Conservation (phyloP, 2,797 vertebrate species). For the Amblyopsis hoosieri region DNA sequence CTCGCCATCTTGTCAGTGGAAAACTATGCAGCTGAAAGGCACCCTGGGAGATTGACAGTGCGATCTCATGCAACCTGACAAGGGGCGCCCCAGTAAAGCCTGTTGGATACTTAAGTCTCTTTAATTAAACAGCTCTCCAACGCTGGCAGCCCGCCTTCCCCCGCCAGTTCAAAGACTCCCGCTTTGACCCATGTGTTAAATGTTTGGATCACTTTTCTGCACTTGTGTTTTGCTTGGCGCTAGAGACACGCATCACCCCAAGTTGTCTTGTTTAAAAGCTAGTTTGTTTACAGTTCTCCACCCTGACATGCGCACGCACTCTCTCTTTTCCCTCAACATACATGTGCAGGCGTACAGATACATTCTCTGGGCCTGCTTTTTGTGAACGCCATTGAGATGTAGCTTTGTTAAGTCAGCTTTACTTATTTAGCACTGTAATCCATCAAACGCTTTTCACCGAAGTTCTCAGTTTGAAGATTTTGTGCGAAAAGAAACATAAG, state of each 20-base stretch:
- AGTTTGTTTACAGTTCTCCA: conserved; percentile 81
- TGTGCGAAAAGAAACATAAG: too few species aligned
- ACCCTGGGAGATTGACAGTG: conserved; percentile 70
- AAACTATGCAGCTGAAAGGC: conserved; percentile 71
- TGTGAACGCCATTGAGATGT: conserved; percentile 39
- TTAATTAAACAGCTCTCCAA: conserved; percentile 81
- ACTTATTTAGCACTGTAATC: too few species aligned
- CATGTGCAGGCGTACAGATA: too few species aligned
- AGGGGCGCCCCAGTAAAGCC: conserved; percentile 66
- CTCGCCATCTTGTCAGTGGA: conserved; percentile 54
- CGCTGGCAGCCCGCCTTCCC: conserved; percentile 52
- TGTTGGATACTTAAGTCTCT: conserved; percentile 76
- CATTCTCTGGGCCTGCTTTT: conserved; percentile 25
- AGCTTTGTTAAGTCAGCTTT: conserved; percentile 9
- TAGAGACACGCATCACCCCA: conserved; percentile 63
- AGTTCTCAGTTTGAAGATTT: too few species aligned
- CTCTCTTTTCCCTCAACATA: too few species aligned
- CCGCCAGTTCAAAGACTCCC: conserved; percentile 74
- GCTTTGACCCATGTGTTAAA: conserved; percentile 82
- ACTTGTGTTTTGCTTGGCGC: conserved; percentile 83
- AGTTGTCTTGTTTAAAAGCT: conserved; percentile 85
- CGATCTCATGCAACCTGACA: conserved; percentile 77
- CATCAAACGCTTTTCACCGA: too few species aligned
- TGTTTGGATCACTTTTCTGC: conserved; percentile 83
- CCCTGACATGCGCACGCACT: conserved; percentile 18